Evolutionary conservation across 2,888 invertebrate genomes (phyloP).

Genomic region (Eilema sororculum): DNA sequence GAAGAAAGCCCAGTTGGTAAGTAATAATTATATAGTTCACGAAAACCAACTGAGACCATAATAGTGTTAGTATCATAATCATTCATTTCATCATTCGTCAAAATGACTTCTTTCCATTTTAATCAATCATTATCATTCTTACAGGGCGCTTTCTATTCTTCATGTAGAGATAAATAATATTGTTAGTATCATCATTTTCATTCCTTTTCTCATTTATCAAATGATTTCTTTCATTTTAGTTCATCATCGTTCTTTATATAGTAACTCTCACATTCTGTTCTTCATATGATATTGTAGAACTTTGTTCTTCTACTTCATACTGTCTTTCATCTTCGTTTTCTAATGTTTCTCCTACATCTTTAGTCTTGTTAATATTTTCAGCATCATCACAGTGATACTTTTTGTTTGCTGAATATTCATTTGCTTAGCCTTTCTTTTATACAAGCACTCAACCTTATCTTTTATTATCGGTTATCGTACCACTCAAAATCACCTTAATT

Average conservation of each 20-base stretch:
- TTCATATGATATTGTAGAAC: neutral
- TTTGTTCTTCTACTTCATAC: neutral
- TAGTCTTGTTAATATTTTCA: no score
- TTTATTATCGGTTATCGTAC: neutral
- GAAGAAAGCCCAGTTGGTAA: constrained; percentile 96
- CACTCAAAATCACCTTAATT: neutral
- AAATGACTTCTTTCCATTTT: neutral
- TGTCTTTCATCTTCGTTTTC: neutral
- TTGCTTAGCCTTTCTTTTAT: neutral
- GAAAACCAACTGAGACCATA: constrained; percentile 7
- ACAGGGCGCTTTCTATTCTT: neutral
- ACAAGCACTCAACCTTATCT: neutral
- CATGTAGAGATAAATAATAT: no score
- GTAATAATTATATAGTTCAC: constrained; percentile 67
- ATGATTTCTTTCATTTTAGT: no score
- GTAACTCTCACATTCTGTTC: neutral
- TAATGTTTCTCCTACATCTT: neutral
- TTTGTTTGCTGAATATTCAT: neutral
- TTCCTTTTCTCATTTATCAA: neutral
- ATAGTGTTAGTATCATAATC: neutral
- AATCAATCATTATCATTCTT: neutral
- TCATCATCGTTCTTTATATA: neutral
- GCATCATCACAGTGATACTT: neutral
- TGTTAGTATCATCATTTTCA: no score
- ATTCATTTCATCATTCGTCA: neutral